Conservation (phyloP, 2,113 vertebrate species). For the Butorides virescens region DNA sequence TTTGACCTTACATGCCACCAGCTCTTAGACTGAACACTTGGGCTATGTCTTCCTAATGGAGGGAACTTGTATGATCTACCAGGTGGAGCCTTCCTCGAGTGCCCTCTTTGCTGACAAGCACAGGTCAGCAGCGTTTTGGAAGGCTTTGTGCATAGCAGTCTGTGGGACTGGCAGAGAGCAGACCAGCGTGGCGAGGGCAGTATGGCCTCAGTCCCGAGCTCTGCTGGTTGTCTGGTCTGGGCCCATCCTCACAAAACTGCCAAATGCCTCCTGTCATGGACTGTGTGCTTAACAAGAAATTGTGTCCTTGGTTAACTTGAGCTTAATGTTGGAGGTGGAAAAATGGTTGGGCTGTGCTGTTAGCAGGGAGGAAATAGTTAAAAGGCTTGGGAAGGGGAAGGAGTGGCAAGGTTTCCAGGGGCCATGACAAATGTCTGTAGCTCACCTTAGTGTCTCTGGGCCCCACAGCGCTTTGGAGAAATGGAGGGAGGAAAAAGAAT, state of each 20-base stretch:
- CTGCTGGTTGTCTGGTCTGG: background rate
- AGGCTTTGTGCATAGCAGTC: background rate
- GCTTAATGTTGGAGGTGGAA: background rate
- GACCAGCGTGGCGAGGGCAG: fast-evolving
- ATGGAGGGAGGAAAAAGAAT: background rate
- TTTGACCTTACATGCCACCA: background rate
- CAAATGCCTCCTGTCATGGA: background rate
- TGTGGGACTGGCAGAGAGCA: background rate
- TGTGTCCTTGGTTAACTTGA: background rate
- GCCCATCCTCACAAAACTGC: background rate
- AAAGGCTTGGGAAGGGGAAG: background rate
- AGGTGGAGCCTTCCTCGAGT: background rate
- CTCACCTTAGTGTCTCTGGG: background rate
- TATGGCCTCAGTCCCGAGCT: background rate
- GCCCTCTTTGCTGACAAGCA: background rate
- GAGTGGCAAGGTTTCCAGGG: background rate
- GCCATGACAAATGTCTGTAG: fast-evolving
- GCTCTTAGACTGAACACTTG: background rate
- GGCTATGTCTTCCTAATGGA: background rate
- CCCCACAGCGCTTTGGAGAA: background rate
- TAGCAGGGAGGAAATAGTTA: background rate
- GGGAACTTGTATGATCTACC: background rate
- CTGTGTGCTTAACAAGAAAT: background rate
- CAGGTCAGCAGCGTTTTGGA: background rate
- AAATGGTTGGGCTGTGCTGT: background rate